Base-by-base conservation (phyloP, 2,113 vertebrate species). In the Phainopepla nitens region DNA sequence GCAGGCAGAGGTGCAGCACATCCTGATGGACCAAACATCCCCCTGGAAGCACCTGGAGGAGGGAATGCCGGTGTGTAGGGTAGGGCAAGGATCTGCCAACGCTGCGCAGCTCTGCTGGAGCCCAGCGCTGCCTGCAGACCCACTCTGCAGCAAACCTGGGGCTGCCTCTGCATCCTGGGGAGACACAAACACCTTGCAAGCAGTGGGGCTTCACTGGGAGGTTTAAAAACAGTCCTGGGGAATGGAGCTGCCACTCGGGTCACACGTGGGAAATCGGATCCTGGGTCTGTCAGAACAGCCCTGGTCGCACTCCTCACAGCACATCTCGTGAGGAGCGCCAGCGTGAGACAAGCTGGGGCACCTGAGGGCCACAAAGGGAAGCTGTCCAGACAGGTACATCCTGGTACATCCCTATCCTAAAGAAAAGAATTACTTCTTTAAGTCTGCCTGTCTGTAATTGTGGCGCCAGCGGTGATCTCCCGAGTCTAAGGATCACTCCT, bases 301-400 rank as follows among this genome's bases (percentile, higher is more conserved):
- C 47, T 31, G 5, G 3, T 1, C 1, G 1, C 57, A 2, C 13
- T 27, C 41, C 73, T 1, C 0, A 19, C 3, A 7, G 82, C 18
- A 11, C 33, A n/a, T 20, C 41, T 1, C 0, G 0, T 0, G 7
- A 83, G 68, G 70, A 80, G 9, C 87, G 15, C 3, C 49, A 16
- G 35, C 2, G 2, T 12, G 33, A 20, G n/a, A 28, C 17, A 25
- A 6, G 29, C 45, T 88, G 72, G 47, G 50, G 3, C 14, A 41
- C 1, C 54, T 29, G 54, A 45, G 69, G 65, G 75, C 25, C 45
- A 31, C 4, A 36, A 27, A 35, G 33, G 71, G 53, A 61, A 0
- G 2, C 3, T 42, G 33, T 16, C 35, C 39, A 39, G 15, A 8
- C 0, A 28, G 42, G 39, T 13, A 72, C 58, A 23, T 6, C 50